Evolutionary conservation across 2,797 vertebrate species (phyloP).

Genomic region (Anableps anableps): DNA sequence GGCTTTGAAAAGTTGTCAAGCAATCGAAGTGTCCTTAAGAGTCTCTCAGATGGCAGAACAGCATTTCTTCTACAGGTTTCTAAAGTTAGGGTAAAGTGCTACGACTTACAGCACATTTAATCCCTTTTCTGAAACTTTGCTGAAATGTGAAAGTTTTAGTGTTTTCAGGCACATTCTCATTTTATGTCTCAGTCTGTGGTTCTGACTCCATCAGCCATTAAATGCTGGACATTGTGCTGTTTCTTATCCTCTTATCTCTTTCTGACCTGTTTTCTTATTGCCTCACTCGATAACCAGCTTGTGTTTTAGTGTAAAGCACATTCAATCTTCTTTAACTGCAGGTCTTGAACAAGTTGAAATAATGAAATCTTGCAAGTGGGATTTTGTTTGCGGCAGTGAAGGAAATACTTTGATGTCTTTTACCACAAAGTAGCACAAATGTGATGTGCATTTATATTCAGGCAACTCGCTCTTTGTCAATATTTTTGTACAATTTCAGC

Average conservation of each 20-base stretch:
- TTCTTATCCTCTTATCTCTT: slow-evolving; percentile 44
- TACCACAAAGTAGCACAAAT: background rate
- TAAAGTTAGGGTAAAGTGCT: slow-evolving; percentile 29
- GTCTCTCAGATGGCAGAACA: slow-evolving; percentile 35
- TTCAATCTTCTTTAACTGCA: slow-evolving; percentile 24
- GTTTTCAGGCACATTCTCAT: slow-evolving; percentile 23
- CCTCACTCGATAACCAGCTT: slow-evolving; percentile 35
- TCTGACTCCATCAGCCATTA: slow-evolving; percentile 21
- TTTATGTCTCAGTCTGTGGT: slow-evolving; percentile 4
- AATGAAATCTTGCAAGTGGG: slow-evolving; percentile 25
- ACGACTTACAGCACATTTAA: slow-evolving; percentile 45
- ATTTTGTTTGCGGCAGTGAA: background rate
- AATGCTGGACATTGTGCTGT: slow-evolving; percentile 28
- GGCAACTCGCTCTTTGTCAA: background rate
- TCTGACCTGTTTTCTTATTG: slow-evolving; percentile 36
- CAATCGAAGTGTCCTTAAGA: slow-evolving; percentile 61
- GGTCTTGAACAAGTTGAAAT: background rate
- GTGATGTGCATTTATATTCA: background rate
- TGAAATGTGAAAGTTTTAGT: slow-evolving; percentile 39
- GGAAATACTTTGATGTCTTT: background rate
- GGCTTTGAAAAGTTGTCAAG: slow-evolving; percentile 58
- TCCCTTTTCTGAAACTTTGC: slow-evolving; percentile 42
- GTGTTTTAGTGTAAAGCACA: slow-evolving; percentile 24
- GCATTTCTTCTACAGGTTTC: slow-evolving; percentile 26
- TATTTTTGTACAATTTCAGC: background rate